Percentiles rank a stretch among this genome's conserved stretches.
Conservation (phyloP, 1,140 invertebrate species). For the Euura saliciscinereae region DNA sequence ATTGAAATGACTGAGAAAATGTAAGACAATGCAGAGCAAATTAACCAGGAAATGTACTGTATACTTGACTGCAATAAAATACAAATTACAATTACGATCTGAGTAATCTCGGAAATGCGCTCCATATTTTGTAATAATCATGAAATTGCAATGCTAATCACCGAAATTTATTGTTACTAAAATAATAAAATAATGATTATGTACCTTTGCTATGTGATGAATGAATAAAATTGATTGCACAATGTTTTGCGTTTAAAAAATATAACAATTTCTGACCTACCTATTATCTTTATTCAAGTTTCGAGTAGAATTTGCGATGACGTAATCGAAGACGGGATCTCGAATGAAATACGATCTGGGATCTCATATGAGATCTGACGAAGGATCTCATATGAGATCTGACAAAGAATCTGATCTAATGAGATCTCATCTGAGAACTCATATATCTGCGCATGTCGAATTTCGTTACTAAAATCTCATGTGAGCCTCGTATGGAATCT, state of each 20-base stretch:
- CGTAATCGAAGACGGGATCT: not conserved
- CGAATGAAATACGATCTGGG: not conserved
- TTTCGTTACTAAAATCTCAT: not conserved
- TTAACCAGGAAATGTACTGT: too few relatives aligned
- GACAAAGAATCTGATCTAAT: not conserved
- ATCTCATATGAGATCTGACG: too few relatives aligned
- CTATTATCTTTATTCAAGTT: not conserved
- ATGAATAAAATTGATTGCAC: constrained; percentile 1
- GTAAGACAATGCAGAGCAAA: too few relatives aligned
- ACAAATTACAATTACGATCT: not conserved
- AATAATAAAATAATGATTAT: not conserved
- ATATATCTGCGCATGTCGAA: not conserved
- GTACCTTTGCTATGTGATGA: not conserved
- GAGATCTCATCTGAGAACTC: not conserved
- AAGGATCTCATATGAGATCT: not conserved
- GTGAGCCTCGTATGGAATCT: not conserved
- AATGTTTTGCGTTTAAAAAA: not conserved
- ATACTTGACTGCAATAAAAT: not conserved
- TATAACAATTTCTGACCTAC: constrained; percentile 1
- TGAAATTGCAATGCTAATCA: not conserved
- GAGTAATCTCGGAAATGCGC: not conserved
- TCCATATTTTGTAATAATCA: not conserved
- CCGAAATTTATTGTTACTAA: not conserved
- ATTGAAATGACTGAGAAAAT: too few relatives aligned
- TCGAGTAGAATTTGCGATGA: not conserved